Evolutionary conservation across 2,888 invertebrate genomes (phyloP), one percentile per base, ranked within the genome.

Genomic region (Xestia xanthographa): DNA sequence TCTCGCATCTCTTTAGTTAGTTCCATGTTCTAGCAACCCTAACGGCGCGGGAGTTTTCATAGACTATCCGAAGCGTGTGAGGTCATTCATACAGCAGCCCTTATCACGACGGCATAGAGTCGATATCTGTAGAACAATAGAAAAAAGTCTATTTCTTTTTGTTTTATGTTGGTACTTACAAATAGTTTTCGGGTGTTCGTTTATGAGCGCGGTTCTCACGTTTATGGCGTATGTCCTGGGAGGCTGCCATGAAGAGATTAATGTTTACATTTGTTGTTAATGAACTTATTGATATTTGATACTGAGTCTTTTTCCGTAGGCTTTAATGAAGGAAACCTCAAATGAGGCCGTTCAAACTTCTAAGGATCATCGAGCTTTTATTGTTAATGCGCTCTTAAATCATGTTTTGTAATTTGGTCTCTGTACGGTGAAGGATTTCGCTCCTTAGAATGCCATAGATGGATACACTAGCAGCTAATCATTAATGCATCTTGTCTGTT

Each of bases 11-110:
- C 60, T 60, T 56, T 20, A 12, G 22, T 63, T 17, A 53, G 9
- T 12, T 0, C 34, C 60, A 20, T 1, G 29, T 26, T 76, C 62
- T 53, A 66, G 41, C 82, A 83, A 65, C 83, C 83, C 82, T 83
- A 75, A 14, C 60, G 29, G 58, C 79, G 58, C 84, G 68, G 43
- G 79, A 82, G 78, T 71, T 86, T 88, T 80, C 85, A 85, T 84
- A 82, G 77, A 78, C 88, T 75, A 86, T 86, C 84, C 85, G 83
- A 87, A 68, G 87, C 88, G 91, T 91, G 92, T 92, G 92, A 92
- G 92, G 92, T 92, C 92, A 81, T 72, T 75, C 43, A 80, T 68
- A 70, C 62, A 60, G 41, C 71, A 72, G 62, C 67, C 73, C 67
- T 77, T 84, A 87, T 73, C n/a, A 70, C 80, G 38, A 81, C 0